A percentile compares a stretch with the other conserved stretches of the same genome.
These are phyloP conservation scores for Oenanthe melanoleuca DNA, from an alignment of 2,113 vertebrate species.

Conservation along the genomic window DNA sequence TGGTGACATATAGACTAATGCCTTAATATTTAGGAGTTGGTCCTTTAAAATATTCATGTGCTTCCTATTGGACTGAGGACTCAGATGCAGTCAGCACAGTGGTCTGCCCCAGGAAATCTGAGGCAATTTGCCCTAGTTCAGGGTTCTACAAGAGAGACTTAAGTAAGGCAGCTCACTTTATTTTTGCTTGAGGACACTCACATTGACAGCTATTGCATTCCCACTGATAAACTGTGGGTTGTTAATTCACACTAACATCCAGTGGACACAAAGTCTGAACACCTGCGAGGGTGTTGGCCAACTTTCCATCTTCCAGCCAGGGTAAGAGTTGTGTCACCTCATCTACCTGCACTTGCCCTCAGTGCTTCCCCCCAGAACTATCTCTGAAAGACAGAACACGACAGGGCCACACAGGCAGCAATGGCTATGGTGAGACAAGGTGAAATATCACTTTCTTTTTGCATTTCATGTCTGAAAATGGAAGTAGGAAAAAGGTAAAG, in stretches of 20 bases:
- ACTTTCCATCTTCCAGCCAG: not conserved
- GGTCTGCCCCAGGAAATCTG: not conserved
- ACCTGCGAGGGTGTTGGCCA: not conserved
- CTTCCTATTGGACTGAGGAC: not conserved
- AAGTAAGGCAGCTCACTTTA: not conserved
- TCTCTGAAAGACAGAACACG: not conserved
- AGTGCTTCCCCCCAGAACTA: accelerated
- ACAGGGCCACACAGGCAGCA: not conserved
- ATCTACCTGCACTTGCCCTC: not conserved
- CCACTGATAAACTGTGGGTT: not conserved
- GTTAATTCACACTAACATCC: not conserved
- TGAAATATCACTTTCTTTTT: not conserved
- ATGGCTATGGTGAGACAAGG: not conserved
- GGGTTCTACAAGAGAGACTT: not conserved
- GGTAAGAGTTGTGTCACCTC: not conserved
- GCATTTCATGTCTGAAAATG: not conserved
- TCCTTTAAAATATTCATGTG: constrained; percentile 9
- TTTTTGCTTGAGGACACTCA: not conserved
- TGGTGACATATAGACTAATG: not conserved
- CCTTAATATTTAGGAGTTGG: not conserved
- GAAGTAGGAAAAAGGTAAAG: not conserved
- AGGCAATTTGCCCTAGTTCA: not conserved
- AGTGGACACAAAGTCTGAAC: not conserved
- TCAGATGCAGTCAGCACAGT: not conserved
- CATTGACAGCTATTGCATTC: not conserved